Conservation (phyloP, 2,113 vertebrate species). For the Morone chrysops region DNA sequence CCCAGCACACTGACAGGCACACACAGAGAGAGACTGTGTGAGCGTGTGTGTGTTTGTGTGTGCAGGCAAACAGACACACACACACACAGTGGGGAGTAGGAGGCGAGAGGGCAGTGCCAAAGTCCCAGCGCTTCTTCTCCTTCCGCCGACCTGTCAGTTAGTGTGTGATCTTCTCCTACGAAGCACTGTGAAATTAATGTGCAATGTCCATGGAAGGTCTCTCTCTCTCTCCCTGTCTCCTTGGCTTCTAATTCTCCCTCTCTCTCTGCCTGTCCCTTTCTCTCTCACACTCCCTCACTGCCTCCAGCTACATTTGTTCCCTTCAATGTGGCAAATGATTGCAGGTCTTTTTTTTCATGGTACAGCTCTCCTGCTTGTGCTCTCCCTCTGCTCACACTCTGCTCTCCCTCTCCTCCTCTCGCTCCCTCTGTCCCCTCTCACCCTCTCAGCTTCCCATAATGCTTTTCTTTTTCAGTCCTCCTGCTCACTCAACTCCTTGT, state of each 20-base stretch:
- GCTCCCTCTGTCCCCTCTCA: slow-evolving; percentile 40
- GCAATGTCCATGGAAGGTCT: slow-evolving; percentile 61
- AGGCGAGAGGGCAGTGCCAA: slow-evolving; percentile 66
- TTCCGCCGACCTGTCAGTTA: slow-evolving; percentile 65
- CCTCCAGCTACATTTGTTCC: slow-evolving; percentile 81
- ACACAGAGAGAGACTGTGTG: slow-evolving; percentile 59
- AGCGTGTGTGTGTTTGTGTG: slow-evolving; percentile 39
- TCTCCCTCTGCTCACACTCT: slow-evolving; percentile 31
- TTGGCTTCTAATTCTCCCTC: slow-evolving; percentile 12
- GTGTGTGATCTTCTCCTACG: slow-evolving; percentile 52
- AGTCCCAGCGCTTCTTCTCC: slow-evolving; percentile 61
- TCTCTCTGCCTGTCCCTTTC: slow-evolving; percentile 28
- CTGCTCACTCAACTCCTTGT: slow-evolving; percentile 57
- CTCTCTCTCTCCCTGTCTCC: slow-evolving; percentile 36
- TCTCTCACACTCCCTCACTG: slow-evolving; percentile 59
- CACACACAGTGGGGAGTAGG: slow-evolving; percentile 56
- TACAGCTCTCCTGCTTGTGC: slow-evolving; percentile 25
- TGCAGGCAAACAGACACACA: slow-evolving; percentile 15
- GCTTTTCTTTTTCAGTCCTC: slow-evolving; percentile 38
- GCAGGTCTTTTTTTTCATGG: slow-evolving; percentile 60
- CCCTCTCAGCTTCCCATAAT: slow-evolving; percentile 44
- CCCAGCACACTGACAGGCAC: slow-evolving; percentile 65
- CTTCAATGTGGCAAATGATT: slow-evolving; percentile 77
- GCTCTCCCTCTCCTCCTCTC: slow-evolving; percentile 1
- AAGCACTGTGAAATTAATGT: slow-evolving; percentile 49